Evolutionary conservation across 1,140 invertebrate genomes (phyloP), one percentile per base, ranked within the genome.

Genomic region (Rhynchophorus ferrugineus): DNA sequence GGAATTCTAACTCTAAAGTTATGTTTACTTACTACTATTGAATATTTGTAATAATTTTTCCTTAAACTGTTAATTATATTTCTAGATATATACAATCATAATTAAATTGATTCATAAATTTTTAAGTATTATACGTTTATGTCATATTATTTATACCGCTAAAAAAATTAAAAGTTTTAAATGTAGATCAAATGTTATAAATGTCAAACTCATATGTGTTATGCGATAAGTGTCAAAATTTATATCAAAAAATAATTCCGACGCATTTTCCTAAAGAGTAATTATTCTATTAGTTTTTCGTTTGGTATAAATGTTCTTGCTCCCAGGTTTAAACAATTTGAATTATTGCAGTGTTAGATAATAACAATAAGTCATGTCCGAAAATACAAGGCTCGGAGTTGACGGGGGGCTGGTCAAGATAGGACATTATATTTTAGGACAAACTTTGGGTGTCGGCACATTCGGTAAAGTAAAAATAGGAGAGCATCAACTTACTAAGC

Each of bases 401-500:
- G 84, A 87, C 62, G 89, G 90, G 37, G 82, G 91, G 53, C n/a
- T n/a, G n/a, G 88, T 95, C 2, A 94, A 94, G 72, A 95, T 95
- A 67, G 91, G 91, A 0, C 90, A 94, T 69, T 95, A 95, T 67
- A 87, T 88, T 19, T 72, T 95, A 21, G 91, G 91, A 11, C 83
- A 85, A 57, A 95, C 92, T 0, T 74, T 95, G 17, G 92, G 92
- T 22, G 84, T 92, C 35, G 92, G 92, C 7, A 95, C 92, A 8
- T 95, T 95, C 75, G 92, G 92, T 35, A 95, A 95, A 78, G 92
- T 95, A 3, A 95, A 95, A 78, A 93, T 98, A 69, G 96, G 95
- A 3, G 92, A 95, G 69, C 97, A 99, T 76, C 90, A 97, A 60
- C 73, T 96, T 19, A 99, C 97, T 5, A 91, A 91, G 53, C 94